Base-by-base conservation (phyloP, 2,113 vertebrate genomes). In the Trematocara zebra region DNA sequence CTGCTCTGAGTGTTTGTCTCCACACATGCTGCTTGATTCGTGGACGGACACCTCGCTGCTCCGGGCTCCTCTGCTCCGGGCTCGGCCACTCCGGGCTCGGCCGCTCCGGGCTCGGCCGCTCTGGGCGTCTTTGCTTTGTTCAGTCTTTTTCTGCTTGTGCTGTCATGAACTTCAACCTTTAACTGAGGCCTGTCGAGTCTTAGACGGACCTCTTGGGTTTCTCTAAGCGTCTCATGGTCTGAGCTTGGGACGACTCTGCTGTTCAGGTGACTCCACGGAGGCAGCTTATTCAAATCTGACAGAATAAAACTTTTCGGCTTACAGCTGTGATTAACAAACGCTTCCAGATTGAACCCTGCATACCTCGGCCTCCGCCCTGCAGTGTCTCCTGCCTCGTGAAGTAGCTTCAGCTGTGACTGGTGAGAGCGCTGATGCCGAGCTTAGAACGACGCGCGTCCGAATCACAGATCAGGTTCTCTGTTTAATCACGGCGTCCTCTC, bases 1-100 rank as follows among this genome's bases (percentile, higher is more conserved):
- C 14, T 47, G 67, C 8, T 44, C 5, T 44, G 1, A 26, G 67
- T 17, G 20, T 72, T 72, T 72, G 67, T 26, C 35, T 69, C n/a
- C 35, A 69, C 20, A 69, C 37, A 23, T 44, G 37, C 37, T 44
- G 64, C 64, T 17, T 44, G 20, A 14, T 26, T 28, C 6, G 2
- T 17, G 8, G 5, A 12, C 23, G 1, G 14, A 74, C 23, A 17
- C 23, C 20, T 74, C 67, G 26, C 26, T n/a, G 12, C 12, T 42
- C 40, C 3, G 2, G 3, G 0, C 59, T 35, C 17, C 8, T 0
- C 28, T 0, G 11, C 20, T 1, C n/a, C 0, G 3, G 5, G 0
- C 6, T 18, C 4, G 17, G 0, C 2, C 0, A 15, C 47, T 8
- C 44, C 5, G 5, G 17, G 0, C n/a, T 49, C 15, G 47, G 26